phyloP scores from a whole-genome alignment of 2,113 vertebrate species.

The Ctenomys sociabilis region DNA sequence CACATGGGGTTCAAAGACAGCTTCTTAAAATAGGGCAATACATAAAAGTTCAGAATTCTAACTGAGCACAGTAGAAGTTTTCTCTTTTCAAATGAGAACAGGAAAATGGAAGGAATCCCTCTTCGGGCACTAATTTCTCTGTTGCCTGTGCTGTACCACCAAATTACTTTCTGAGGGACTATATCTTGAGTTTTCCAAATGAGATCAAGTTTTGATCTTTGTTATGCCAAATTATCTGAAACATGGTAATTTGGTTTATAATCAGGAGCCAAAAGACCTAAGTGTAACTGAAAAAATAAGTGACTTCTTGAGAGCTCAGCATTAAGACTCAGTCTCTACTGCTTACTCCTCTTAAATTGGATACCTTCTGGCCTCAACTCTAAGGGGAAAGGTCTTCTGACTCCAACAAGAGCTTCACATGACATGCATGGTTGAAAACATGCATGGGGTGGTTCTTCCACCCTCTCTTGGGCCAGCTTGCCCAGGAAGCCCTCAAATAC shows the following conservation, averaged over 20 bases:
- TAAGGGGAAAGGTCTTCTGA: background rate
- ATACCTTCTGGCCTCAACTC: background rate
- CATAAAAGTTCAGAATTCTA: slow-evolving; percentile 33
- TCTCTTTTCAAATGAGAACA: slow-evolving; percentile 46
- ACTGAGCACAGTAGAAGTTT: background rate
- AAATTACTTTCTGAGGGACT: background rate
- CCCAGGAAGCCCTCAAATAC: background rate
- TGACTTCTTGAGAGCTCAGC: background rate
- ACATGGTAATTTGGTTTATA: background rate
- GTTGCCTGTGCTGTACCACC: background rate
- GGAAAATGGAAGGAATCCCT: slow-evolving; percentile 47
- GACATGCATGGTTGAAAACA: background rate
- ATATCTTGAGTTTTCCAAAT: slow-evolving; percentile 38
- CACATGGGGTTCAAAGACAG: slow-evolving; percentile 31
- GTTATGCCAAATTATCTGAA: slow-evolving; percentile 21
- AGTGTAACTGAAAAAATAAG: background rate
- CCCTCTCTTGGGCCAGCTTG: background rate
- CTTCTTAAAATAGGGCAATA: slow-evolving; percentile 47
- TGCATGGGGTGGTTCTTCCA: background rate
- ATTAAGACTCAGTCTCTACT: slow-evolving; percentile 11
- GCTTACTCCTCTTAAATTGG: background rate
- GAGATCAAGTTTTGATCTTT: background rate
- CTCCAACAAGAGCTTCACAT: background rate
- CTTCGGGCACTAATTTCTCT: background rate
- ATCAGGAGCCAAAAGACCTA: slow-evolving; percentile 22